Evolutionary conservation across 1,140 invertebrate species (phyloP).

Genomic region (Meloidogyne floridensis): DNA sequence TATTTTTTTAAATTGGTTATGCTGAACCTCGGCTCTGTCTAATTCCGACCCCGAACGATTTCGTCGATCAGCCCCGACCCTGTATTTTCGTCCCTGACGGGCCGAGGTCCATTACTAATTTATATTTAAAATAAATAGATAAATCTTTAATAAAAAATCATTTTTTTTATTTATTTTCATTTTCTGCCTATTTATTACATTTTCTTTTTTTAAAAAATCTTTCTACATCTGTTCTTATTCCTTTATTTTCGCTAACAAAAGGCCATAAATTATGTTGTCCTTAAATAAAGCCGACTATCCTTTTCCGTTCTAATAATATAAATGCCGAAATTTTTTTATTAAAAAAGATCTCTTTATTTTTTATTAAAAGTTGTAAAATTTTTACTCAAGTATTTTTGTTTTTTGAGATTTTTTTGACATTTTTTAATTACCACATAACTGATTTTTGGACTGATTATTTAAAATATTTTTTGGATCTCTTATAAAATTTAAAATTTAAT

Average conservation of each 20-base stretch:
- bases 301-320: background rate
- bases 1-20: no score
- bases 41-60: no score
- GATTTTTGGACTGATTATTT: no score
- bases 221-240: background rate
- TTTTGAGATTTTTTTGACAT: background rate
- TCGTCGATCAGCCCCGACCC: no score
- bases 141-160: background rate
- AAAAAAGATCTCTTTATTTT: background rate
- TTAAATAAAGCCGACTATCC: slow-evolving; percentile 6
- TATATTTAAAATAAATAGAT: no score
- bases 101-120: no score
- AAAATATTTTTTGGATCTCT: background rate
- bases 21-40: no score
- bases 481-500: no score
- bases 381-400: no score
- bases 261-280: slow-evolving; percentile 2
- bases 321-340: slow-evolving; percentile 4
- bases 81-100: no score
- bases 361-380: background rate
- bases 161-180: background rate
- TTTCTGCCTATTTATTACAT: background rate
- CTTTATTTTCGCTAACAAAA: background rate
- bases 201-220: background rate
- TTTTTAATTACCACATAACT: background rate